A percentile compares a stretch with the other conserved stretches of the same genome.
Evolutionary conservation across 2,797 vertebrate genomes (phyloP).

Genomic region (Smutsia gigantea): DNA sequence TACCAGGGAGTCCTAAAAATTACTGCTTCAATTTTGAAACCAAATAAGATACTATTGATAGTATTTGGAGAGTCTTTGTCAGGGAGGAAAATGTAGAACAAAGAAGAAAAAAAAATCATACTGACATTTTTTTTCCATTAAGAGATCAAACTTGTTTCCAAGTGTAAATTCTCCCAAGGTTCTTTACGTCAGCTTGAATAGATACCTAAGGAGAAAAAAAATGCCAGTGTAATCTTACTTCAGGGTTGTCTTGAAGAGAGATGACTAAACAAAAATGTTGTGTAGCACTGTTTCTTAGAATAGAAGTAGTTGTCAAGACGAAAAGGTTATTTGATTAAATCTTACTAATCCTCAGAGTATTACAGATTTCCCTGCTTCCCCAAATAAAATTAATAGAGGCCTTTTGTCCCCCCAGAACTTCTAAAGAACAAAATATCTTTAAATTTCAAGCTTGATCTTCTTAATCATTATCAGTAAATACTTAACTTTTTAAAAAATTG

Average conservation of each 20-base stretch:
- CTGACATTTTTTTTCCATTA: background rate
- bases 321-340: constrained; percentile 52
- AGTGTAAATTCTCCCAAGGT: background rate
- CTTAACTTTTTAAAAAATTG: background rate
- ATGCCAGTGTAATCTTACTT: background rate
- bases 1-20: background rate
- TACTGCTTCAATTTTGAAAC: background rate
- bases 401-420: background rate
- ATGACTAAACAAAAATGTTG: constrained; percentile 27
- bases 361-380: background rate
- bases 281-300: background rate
- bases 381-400: constrained; percentile 37
- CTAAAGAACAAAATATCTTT: background rate
- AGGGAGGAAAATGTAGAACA: background rate
- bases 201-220: background rate
- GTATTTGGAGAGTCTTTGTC: background rate
- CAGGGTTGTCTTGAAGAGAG: background rate
- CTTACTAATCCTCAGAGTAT: background rate
- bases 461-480: background rate
- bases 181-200: background rate
- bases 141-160: constrained; percentile 10
- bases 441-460: background rate
- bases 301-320: background rate
- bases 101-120: background rate
- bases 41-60: background rate